Evolutionary conservation across 2,888 invertebrate genomes (phyloP), one percentile per base, ranked within the genome.

Genomic region (Asteroscopus sphinx): DNA sequence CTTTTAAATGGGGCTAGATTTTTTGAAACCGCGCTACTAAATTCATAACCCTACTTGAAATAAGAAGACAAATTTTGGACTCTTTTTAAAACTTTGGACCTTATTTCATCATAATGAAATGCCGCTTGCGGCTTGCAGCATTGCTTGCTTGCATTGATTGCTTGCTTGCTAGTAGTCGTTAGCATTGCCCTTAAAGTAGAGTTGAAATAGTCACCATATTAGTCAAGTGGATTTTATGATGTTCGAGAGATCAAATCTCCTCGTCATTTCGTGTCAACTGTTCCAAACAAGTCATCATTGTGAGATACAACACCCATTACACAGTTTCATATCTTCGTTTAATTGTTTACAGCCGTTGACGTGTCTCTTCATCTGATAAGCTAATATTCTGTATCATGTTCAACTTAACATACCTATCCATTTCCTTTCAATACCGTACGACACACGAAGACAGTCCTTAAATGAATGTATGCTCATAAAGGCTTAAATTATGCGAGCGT

Each of bases 401-500:
- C 68, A 55, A 65, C 66, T 67, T 68, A 73, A 69, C 66, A 41
- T 49, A 63, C 41, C 60, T 62, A 72, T 75, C 67, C 61, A 74
- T 68, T 71, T 62, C 63, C 73, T 68, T 68, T 76, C 73, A 73
- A 75, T 77, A 73, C 72, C 74, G 70, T 68, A 57, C 60, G 58
- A 57, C 46, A 49, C 64, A 65, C 69, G 72, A 74, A 73, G 83
- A 84, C 81, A 78, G 77, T 75, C 75, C 77, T 78, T 75, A 89
- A 88, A 88, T 88, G 83, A 86, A 87, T 83, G 77, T 81, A 76
- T 77, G 80, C 76, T 80, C 80, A 80, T 82, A 82, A 85, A 81
- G 75, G 78, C 68, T 67, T 80, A 79, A 82, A 82, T 85, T 81
- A 86, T 83, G 82, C 77, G 77, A 55, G 48, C 26, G 7, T 6